Percentiles rank a stretch among this genome's conserved stretches.
Conservation (phyloP, 2,113 vertebrate genomes). For the Microcebus murinus region DNA sequence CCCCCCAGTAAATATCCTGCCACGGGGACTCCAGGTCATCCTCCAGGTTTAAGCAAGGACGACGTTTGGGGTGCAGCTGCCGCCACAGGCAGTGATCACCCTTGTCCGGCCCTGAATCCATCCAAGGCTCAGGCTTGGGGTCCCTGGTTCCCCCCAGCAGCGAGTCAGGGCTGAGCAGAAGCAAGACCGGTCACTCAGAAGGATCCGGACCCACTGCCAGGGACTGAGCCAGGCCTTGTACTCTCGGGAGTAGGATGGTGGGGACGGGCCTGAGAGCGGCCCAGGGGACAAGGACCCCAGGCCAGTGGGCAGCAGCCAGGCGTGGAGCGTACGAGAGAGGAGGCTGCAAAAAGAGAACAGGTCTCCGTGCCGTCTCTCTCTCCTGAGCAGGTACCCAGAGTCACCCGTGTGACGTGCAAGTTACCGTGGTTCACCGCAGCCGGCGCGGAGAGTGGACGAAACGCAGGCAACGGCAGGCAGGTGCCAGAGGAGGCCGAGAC, state of each 20-base stretch:
- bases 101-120: accelerated
- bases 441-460: accelerated
- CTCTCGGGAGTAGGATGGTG: not conserved
- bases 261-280: not conserved
- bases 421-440: accelerated
- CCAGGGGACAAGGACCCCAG: not conserved
- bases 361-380: not conserved
- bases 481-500: accelerated
- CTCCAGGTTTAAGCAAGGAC: not conserved
- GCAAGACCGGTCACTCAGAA: accelerated
- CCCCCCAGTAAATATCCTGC: too few species aligned
- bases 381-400: not conserved
- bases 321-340: not conserved
- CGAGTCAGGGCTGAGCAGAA: not conserved
- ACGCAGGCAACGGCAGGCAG: too few species aligned
- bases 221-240: not conserved
- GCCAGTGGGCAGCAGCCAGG: not conserved
- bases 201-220: not conserved
- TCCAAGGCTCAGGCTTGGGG: not conserved
- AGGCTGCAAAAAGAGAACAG: not conserved
- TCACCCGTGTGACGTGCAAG: too few species aligned
- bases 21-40: accelerated
- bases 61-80: accelerated
- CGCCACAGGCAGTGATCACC: accelerated
- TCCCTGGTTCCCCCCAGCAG: not conserved